Percentiles rank a stretch among this genome's conserved stretches.
These are phyloP conservation scores for Plemyria rubiginata DNA, from an alignment of 2,888 invertebrate genomes.

Conservation along the genomic window DNA sequence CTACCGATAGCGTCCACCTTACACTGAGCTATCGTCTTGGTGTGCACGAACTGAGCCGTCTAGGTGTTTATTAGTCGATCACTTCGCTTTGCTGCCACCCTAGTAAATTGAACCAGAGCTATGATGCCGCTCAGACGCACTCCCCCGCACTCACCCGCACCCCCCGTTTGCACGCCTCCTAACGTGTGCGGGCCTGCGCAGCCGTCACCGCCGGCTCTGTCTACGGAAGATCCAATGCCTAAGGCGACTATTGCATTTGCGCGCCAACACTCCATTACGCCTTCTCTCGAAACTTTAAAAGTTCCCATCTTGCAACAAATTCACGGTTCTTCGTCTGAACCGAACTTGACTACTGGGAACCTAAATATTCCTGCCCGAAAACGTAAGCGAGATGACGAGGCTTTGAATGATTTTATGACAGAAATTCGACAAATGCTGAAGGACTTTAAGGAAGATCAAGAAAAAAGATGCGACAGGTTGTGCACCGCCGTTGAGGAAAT, in stretches of 20 bases:
- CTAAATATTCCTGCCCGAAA: background rate
- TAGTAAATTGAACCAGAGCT: background rate
- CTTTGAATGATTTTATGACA: background rate
- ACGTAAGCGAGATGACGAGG: background rate
- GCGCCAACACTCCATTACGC: background rate
- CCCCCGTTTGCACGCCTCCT: background rate
- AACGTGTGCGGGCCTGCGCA: background rate
- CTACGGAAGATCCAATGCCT: background rate
- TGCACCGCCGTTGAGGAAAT: background rate
- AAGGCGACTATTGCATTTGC: background rate
- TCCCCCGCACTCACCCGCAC: background rate
- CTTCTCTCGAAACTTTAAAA: background rate
- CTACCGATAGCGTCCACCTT: slow-evolving; percentile 1
- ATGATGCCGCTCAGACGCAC: background rate
- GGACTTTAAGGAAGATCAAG: background rate
- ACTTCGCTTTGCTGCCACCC: background rate
- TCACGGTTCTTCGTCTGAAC: background rate
- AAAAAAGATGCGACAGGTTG: background rate
- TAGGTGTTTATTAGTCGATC: background rate
- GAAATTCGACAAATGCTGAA: background rate
- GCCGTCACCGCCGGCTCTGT: background rate
- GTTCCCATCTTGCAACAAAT: background rate
- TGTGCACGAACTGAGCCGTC: background rate
- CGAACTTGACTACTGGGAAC: slow-evolving; percentile 1
- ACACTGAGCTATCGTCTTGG: background rate